A percentile compares a stretch with the other conserved stretches of the same genome.
phyloP scores from a whole-genome alignment of 2,113 vertebrate species.

The Misgurnus anguillicaudatus region DNA sequence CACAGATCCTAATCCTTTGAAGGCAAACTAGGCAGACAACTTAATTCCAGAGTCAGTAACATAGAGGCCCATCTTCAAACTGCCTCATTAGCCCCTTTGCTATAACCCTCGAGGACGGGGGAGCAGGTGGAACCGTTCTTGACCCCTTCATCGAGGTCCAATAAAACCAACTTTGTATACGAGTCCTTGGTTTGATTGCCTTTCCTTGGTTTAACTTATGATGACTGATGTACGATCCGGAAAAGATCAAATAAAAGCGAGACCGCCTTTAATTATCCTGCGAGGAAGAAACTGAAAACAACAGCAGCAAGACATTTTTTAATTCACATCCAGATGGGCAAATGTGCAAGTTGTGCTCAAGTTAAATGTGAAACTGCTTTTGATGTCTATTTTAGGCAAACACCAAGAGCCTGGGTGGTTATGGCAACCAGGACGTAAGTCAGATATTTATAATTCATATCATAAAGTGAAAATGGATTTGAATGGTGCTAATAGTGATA shows the following conservation, averaged over 20 bases:
- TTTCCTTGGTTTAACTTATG: constrained; percentile 7
- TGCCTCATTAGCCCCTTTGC: constrained; percentile 45
- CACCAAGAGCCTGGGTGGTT: background rate
- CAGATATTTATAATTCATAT: background rate
- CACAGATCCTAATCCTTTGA: constrained; percentile 49
- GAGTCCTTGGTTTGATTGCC: background rate
- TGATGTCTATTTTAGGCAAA: constrained; percentile 19
- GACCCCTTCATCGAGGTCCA: constrained; percentile 4
- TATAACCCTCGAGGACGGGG: constrained; percentile 18
- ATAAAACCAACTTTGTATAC: constrained; percentile 28
- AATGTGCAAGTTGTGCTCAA: constrained; percentile 4
- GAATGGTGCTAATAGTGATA: background rate
- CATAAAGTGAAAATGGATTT: background rate
- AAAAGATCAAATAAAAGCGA: constrained; percentile 20
- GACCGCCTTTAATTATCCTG: constrained; percentile 27
- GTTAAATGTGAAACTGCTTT: background rate
- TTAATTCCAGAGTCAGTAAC: constrained; percentile 31
- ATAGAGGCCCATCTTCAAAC: constrained; percentile 44
- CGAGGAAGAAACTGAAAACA: background rate
- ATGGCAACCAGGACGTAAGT: background rate
- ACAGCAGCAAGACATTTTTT: background rate
- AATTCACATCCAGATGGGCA: constrained; percentile 14
- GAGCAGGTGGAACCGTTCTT: constrained; percentile 41
- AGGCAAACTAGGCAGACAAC: constrained; percentile 41
- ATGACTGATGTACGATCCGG: background rate